Evolutionary conservation across 2,888 invertebrate genomes (phyloP).

Genomic region (Trachelus iudaicus): DNA sequence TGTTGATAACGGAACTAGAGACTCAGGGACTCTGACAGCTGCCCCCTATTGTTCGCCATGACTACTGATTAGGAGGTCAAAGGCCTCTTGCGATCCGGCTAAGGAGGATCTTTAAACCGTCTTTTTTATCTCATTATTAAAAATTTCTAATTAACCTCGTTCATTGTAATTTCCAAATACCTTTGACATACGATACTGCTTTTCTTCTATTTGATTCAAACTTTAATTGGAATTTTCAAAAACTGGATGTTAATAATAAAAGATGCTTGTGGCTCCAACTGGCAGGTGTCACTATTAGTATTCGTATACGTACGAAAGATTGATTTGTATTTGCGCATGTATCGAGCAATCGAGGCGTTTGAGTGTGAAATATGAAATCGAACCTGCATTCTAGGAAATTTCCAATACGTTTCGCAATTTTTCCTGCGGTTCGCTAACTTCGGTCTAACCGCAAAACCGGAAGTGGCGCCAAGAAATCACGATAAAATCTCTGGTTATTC

Average conservation of each 20-base stretch:
- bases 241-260: not conserved
- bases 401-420: not conserved
- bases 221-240: not conserved
- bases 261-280: not conserved
- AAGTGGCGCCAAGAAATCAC: not conserved
- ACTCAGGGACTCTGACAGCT: conserved; percentile 45
- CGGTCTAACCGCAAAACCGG: not conserved
- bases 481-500: not conserved
- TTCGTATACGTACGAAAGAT: not conserved
- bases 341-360: not conserved
- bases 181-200: not conserved
- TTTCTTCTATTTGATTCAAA: not conserved
- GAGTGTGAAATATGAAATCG: not conserved
- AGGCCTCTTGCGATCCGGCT: conserved; percentile 35
- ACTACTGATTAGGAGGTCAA: conserved; percentile 47
- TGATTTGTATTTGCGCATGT: not conserved
- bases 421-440: not conserved
- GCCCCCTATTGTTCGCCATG: conserved; percentile 46
- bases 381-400: not conserved
- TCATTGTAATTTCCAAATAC: not conserved
- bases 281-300: not conserved
- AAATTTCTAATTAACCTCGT: not conserved
- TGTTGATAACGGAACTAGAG: conserved; percentile 48
- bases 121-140: not conserved
- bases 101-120: not conserved